A percentile compares a stretch with the other conserved stretches of the same genome.
Conservation (phyloP, 2,113 vertebrate species). For the Speoplatyrhinus poulsoni region DNA sequence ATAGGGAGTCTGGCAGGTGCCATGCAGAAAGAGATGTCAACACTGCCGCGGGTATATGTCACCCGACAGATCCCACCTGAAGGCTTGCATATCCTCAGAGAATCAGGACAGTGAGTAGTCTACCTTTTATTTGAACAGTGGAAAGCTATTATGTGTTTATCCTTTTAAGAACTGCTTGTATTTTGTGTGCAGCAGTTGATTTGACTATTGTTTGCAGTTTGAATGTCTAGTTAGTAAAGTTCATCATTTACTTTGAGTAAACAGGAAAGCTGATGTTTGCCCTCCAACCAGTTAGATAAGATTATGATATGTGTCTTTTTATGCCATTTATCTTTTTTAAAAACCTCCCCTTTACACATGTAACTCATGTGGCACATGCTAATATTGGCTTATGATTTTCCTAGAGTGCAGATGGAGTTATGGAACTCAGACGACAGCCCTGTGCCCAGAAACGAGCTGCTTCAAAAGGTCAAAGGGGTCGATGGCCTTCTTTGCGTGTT, state of each 20-base stretch:
- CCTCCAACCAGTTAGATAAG: constrained; percentile 28
- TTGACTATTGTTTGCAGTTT: constrained; percentile 5
- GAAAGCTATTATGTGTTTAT: background rate
- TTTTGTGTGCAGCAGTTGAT: background rate
- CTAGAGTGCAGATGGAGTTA: constrained; percentile 75
- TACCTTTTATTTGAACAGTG: background rate
- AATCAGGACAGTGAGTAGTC: constrained; percentile 76
- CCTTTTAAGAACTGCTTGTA: background rate
- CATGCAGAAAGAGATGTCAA: constrained; percentile 66
- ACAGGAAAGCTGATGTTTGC: constrained; percentile 44
- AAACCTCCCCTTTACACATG: background rate
- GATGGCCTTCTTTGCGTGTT: constrained; percentile 73
- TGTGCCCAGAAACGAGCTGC: constrained; percentile 67
- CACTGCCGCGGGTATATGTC: constrained; percentile 73
- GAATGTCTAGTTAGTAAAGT: constrained; percentile 27
- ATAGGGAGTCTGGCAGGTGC: constrained; percentile 26
- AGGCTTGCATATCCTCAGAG: constrained; percentile 74
- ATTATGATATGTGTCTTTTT: background rate
- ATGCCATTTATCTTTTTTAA: background rate
- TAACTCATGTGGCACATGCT: too few species aligned
- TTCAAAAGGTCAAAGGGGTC: constrained; percentile 71
- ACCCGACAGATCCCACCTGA: constrained; percentile 78
- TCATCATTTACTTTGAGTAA: constrained; percentile 61
- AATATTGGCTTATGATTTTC: constrained; percentile 2
- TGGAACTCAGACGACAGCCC: constrained; percentile 77